Percentiles rank a stretch among this genome's conserved stretches.
phyloP scores from a whole-genome alignment of 2,797 vertebrate genomes.

The Vespertilio murinus region DNA sequence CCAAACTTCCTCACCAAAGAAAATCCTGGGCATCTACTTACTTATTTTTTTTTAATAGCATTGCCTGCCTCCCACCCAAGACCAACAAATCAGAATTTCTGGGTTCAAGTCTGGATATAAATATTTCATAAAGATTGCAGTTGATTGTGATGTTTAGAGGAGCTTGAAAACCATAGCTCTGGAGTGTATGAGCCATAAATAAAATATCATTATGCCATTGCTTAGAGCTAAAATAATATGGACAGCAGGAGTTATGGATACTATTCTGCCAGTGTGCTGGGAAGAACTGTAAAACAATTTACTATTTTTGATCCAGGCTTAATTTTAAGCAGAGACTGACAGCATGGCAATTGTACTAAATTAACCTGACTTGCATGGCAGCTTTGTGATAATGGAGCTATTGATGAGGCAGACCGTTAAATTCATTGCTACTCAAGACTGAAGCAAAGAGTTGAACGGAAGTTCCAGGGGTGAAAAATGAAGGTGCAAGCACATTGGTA shows the following conservation, averaged over 20 bases:
- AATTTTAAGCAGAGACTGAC: slow-evolving; percentile 54
- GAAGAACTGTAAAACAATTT: slow-evolving; percentile 31
- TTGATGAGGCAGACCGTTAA: slow-evolving; percentile 60
- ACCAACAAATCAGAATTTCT: slow-evolving; percentile 2
- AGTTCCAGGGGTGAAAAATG: slow-evolving; percentile 47
- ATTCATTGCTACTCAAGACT: slow-evolving; percentile 54
- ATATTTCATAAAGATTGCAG: not conserved
- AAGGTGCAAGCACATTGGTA: slow-evolving; percentile 23
- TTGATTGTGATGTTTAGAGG: not conserved
- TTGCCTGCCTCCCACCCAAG: not conserved
- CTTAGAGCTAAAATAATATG: slow-evolving; percentile 10
- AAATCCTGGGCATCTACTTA: not conserved
- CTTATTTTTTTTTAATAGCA: not conserved
- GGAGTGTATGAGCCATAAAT: not conserved
- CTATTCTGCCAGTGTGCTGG: not conserved
- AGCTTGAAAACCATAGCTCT: not conserved
- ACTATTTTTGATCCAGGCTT: slow-evolving; percentile 43
- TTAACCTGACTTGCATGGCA: slow-evolving; percentile 59
- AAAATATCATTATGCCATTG: not conserved
- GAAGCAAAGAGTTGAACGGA: slow-evolving; percentile 12
- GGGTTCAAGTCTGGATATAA: not conserved
- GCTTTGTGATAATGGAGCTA: slow-evolving; percentile 55
- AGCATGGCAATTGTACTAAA: slow-evolving; percentile 37
- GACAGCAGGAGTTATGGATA: not conserved
- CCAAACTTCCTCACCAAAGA: not conserved